Base-by-base conservation (phyloP, 2,888 invertebrate genomes). In the Rhimphoctona megacephalus region DNA sequence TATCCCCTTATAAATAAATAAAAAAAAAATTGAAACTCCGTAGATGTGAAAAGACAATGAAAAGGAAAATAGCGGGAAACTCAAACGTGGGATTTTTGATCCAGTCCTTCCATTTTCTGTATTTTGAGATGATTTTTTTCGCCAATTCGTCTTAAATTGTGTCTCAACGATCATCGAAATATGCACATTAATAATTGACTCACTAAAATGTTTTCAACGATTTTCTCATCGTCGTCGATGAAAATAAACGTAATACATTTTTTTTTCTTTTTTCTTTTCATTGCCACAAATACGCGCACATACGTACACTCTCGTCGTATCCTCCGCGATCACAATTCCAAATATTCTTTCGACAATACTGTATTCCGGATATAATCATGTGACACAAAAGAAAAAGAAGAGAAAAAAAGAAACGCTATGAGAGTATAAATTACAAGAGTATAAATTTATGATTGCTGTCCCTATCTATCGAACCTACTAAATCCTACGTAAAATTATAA, bases 1-100 rank as follows among this genome's bases (percentile, higher is more conserved):
- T 82, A 76, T 85, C 82, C 80, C 80, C 54, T 85, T 87, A 87
- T 30, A 86, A 86, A 85, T 86, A 81, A 86, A 77, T n/a, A n/a
- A 74, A 33, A 85, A 87, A 49, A 70, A 82, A 46, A 64, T 64
- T 79, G 69, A 78, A 76, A 70, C 76, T 83, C 73, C 81, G 79
- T 30, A 54, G 79, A 49, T 73, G 77, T 81, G 52, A 78, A 78
- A 74, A 81, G 74, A 74, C 61, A 57, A 36, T 36, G 77, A 57
- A 78, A 78, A 73, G 64, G 73, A 80, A 76, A 72, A 70, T 54
- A 80, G 78, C 66, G 67, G 46, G 22, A 79, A 81, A 73, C 66
- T 76, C 72, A 11, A 39, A 39, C 49, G 72, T 70, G 33, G 49
- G 30, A 9, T 81, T 46, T 46, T 49, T 72, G 61, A 39, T 33